Conservation (phyloP, 1,140 invertebrate genomes). For the Ceratoteleas bidentatus region DNA sequence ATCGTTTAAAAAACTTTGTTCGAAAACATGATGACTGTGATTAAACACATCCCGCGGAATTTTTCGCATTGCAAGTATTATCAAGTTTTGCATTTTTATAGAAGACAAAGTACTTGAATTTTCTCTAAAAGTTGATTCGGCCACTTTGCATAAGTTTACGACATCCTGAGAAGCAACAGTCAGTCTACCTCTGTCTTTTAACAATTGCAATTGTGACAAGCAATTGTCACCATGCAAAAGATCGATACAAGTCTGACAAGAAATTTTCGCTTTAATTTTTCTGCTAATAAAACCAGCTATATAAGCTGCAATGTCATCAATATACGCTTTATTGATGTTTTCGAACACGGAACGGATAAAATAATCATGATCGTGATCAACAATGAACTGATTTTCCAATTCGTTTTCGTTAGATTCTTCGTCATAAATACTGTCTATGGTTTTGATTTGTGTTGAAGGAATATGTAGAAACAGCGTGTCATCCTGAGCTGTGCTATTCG, state of each 20-base stretch:
- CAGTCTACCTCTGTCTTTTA: conserved; percentile 10
- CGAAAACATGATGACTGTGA: conserved; percentile 8
- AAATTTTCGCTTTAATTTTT: background rate
- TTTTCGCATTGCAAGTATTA: conserved; percentile 8
- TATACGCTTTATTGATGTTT: conserved; percentile 5
- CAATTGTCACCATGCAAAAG: background rate
- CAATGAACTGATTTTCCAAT: background rate
- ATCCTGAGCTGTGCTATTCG: conserved; percentile 25
- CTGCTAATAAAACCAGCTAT: conserved; percentile 25
- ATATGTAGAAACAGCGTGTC: conserved; percentile 9
- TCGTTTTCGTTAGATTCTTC: background rate
- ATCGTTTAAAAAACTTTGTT: conserved; percentile 15
- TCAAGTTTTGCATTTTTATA: conserved; percentile 4
- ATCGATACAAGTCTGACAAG: conserved; percentile 14
- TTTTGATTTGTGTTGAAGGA: background rate
- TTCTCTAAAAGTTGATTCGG: conserved; percentile 16
- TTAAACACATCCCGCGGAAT: background rate
- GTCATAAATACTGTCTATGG: conserved; percentile 5
- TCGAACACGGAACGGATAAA: conserved; percentile 18
- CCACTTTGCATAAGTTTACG: conserved; percentile 15
- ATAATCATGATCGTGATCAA: conserved; percentile 23
- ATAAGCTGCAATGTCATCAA: conserved; percentile 24
- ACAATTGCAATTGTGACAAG: background rate
- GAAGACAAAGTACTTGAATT: background rate
- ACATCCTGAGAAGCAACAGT: conserved; percentile 7